Evolutionary conservation across 2,113 vertebrate genomes (phyloP), one percentile per base, ranked within the genome.

Genomic region (Indicator indicator): DNA sequence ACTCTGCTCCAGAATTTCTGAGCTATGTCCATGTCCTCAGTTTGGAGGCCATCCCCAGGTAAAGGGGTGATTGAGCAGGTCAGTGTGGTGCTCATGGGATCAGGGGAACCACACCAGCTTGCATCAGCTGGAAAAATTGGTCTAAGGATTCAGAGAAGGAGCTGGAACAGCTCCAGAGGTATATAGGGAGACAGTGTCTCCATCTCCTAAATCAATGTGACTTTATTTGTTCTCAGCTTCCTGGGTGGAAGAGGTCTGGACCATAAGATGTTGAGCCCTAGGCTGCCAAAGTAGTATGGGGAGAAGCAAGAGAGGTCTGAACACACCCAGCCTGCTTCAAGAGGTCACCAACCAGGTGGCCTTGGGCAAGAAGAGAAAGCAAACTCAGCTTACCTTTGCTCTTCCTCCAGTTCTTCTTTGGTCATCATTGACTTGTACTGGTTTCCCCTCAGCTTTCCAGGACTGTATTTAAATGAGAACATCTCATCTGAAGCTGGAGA

Each of bases 381-480:
- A 62, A 94, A 27, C 27, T 69, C 76, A 11, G n/a, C 97, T 86
- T 91, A 99, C 99, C 99, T 99, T 96, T 99, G 99, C 63, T 99
- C 99, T 95, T 99, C 99, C 96, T 99, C 98, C 19, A 98, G 94
- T 65, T 99, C 99, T 94, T 99, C 99, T 96, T 98, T 98, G 93
- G 98, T 99, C 98, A 99, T 98, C 98, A 98, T 97, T 60, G 97
- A 97, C 96, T 98, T 98, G 85, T 98, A 98, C 93, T 98, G 98
- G 96, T 98, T 99, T 50, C 98, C 98, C 67, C 97, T 97, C 95
- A 99, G 98, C 94, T 98, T 98, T 58, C 98, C 98, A 5, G 98
- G 97, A 52, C 98, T 98, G 93, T 99, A 98, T 83, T 97, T 98
- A 52, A 98, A 98, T 88, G 98, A 96, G 91, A 98, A 97, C 0